phyloP scores from a whole-genome alignment of 2,888 invertebrate genomes.

The Stictocephala bisonia region DNA sequence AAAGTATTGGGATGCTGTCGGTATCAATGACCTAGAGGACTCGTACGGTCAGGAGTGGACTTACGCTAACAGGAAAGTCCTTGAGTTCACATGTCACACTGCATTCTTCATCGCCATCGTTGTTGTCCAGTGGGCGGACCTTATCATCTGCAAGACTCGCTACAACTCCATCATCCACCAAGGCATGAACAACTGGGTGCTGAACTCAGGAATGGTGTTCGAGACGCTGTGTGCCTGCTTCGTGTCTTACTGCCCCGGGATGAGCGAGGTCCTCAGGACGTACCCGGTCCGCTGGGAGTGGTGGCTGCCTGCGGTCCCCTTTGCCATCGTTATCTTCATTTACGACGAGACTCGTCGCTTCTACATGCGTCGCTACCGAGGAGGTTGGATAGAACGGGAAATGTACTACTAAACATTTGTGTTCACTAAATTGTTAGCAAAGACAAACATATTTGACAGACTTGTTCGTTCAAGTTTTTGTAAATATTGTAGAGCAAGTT shows the following conservation, averaged over 20 bases:
- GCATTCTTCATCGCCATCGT: conserved; percentile 84
- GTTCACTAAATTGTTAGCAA: conserved; percentile 32
- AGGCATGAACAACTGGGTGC: conserved; percentile 76
- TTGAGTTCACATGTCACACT: conserved; percentile 81
- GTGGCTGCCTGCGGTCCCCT: conserved; percentile 79
- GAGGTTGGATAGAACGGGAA: conserved; percentile 78
- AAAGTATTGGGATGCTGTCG: conserved; percentile 76
- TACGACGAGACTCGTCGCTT: conserved; percentile 80
- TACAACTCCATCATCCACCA: conserved; percentile 79
- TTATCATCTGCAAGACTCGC: conserved; percentile 82
- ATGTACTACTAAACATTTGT: conserved; percentile 73
- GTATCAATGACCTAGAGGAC: conserved; percentile 73
- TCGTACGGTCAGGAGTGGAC: conserved; percentile 83
- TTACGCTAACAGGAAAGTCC: conserved; percentile 72
- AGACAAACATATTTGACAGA: conserved; percentile 31
- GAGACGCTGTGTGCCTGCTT: conserved; percentile 74
- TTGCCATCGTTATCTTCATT: conserved; percentile 77
- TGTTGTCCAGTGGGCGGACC: conserved; percentile 81
- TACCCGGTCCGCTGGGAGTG: conserved; percentile 76
- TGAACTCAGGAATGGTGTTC: conserved; percentile 72
- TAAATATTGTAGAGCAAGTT: conserved; percentile 29
- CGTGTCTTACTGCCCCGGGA: conserved; percentile 76
- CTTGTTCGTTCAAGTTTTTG: conserved; percentile 43
- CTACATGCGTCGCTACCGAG: conserved; percentile 74
- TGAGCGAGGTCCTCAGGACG: conserved; percentile 76